Conservation (phyloP, 2,888 invertebrate genomes). For the Drosophila vallismaia region DNA sequence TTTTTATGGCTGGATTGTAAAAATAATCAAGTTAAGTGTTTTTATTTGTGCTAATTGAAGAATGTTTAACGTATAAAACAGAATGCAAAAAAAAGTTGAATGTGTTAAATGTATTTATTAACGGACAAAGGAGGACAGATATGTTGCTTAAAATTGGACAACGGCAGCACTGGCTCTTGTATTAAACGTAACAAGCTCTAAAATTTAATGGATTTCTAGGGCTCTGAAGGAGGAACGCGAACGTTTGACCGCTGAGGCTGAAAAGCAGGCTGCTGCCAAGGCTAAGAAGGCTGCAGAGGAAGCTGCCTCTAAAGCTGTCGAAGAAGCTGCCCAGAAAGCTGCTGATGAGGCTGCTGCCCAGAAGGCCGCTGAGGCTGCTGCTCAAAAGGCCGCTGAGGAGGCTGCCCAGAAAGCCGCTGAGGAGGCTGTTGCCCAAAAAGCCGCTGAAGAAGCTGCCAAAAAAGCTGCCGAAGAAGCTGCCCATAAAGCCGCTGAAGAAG, state of each 20-base stretch:
- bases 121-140: not conserved
- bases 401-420: constrained; percentile 85
- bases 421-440: constrained; percentile 83
- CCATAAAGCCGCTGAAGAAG: constrained; percentile 78
- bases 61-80: not conserved
- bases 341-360: constrained; percentile 83
- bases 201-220: constrained; percentile 70
- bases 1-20: too few relatives aligned
- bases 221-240: constrained; percentile 86
- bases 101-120: not conserved
- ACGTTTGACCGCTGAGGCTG: constrained; percentile 85
- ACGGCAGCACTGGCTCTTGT: not conserved
- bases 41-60: not conserved
- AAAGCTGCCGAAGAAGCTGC: constrained; percentile 83
- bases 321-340: constrained; percentile 85
- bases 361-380: constrained; percentile 71
- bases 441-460: constrained; percentile 86
- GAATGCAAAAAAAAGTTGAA: not conserved
- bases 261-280: constrained; percentile 83
- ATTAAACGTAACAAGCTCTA: not conserved
- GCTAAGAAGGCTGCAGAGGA: constrained; percentile 84
- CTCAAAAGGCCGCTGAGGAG: constrained; percentile 83
- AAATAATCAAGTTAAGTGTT: too few relatives aligned
- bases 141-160: not conserved
- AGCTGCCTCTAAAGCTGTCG: constrained; percentile 80